A percentile compares a stretch with the other conserved stretches of the same genome.
Evolutionary conservation across 2,888 invertebrate genomes (phyloP).

Genomic region (Eristalis pertinax): DNA sequence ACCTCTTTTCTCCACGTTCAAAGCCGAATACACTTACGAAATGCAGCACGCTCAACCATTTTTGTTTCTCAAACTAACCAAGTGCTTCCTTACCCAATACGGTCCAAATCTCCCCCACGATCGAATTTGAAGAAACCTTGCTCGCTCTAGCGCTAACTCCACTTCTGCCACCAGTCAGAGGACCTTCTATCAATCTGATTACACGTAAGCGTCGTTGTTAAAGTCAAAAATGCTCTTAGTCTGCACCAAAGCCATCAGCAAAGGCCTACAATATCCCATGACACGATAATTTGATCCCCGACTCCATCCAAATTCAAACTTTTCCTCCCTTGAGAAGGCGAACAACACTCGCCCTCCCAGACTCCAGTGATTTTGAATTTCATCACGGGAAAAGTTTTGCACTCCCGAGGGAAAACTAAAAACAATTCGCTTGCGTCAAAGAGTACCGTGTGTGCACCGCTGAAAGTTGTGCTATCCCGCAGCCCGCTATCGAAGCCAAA

Average conservation of each 20-base stretch:
- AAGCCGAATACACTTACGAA: too few relatives aligned
- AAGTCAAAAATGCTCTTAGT: background rate
- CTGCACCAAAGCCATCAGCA: background rate
- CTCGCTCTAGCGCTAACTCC: too few relatives aligned
- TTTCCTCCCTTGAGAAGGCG: background rate
- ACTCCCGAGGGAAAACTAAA: background rate
- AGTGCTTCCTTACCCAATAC: too few relatives aligned
- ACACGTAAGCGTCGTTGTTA: too few relatives aligned
- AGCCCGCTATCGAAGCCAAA: background rate
- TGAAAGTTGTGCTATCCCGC: background rate
- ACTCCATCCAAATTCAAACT: background rate
- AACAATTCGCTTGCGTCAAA: background rate
- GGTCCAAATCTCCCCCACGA: too few relatives aligned
- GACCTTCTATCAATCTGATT: too few relatives aligned
- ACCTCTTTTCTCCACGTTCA: too few relatives aligned
- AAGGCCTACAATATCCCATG: background rate
- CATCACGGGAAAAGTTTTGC: background rate
- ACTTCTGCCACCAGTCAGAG: too few relatives aligned
- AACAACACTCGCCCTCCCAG: background rate
- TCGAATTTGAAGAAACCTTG: too few relatives aligned
- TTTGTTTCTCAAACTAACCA: too few relatives aligned
- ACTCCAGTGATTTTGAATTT: background rate
- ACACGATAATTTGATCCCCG: background rate
- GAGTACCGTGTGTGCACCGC: background rate
- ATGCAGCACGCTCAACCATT: too few relatives aligned